Conservation (phyloP, 1,140 invertebrate genomes). For the Latrodectus geometricus region DNA sequence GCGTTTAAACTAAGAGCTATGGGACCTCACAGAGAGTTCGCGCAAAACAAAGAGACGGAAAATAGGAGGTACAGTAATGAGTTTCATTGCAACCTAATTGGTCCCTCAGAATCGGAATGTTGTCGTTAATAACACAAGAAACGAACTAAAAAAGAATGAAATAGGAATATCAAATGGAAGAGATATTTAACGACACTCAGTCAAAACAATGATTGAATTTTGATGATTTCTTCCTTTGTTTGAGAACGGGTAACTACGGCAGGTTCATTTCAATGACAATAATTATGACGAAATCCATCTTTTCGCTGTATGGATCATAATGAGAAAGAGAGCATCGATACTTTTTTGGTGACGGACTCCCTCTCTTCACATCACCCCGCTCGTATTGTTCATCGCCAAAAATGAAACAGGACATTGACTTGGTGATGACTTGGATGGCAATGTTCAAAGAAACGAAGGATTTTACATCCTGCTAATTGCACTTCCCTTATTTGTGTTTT, state of each 20-base stretch:
- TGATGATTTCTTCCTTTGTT: slow-evolving; percentile 50
- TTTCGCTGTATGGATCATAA: slow-evolving; percentile 26
- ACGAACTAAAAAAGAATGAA: background rate
- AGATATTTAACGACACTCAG: slow-evolving; percentile 35
- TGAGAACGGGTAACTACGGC: background rate
- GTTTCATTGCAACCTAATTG: slow-evolving; percentile 52
- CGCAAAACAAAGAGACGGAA: slow-evolving; percentile 50
- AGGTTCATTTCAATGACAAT: slow-evolving; percentile 38
- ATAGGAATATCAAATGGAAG: background rate
- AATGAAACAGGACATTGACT: slow-evolving; percentile 40
- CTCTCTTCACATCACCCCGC: background rate
- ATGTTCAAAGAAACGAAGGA: background rate
- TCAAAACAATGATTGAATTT: slow-evolving; percentile 58
- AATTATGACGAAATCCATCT: slow-evolving; percentile 37
- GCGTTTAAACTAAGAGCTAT: background rate
- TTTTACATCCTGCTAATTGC: background rate
- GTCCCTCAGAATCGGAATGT: slow-evolving; percentile 31
- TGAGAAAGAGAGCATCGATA: slow-evolving; percentile 42
- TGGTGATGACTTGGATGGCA: background rate
- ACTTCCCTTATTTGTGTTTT: background rate
- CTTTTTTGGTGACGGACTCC: background rate
- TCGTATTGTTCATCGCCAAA: slow-evolving; percentile 4
- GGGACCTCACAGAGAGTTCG: background rate
- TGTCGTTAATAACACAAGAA: slow-evolving; percentile 44
- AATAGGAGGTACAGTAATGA: slow-evolving; percentile 48